phyloP scores from a whole-genome alignment of 1,140 invertebrate genomes.

The Paralvinella palmiformis region DNA sequence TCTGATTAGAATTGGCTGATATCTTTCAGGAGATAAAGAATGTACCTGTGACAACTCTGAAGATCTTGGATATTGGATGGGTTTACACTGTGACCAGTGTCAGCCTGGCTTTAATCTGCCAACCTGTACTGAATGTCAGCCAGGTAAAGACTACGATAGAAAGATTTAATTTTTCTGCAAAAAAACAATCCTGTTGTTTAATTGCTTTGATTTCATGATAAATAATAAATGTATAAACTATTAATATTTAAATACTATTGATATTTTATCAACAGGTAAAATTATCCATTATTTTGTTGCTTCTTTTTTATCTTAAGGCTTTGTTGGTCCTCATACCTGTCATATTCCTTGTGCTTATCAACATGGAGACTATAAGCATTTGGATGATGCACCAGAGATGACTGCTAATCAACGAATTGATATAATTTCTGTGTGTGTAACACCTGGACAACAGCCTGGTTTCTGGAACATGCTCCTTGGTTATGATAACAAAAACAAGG shows the following conservation, averaged over 20 bases:
- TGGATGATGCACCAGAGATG: slow-evolving; percentile 21
- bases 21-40: slow-evolving; percentile 29
- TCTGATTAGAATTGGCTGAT: too few species aligned
- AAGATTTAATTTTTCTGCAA: background rate
- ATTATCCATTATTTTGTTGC: too few species aligned
- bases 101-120: slow-evolving; percentile 30
- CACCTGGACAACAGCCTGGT: too few species aligned
- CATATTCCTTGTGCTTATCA: slow-evolving; percentile 28
- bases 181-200: background rate
- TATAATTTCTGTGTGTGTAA: too few species aligned
- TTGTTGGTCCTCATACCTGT: slow-evolving; percentile 34
- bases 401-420: background rate
- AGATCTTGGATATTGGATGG: slow-evolving; percentile 34
- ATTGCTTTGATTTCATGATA: too few species aligned
- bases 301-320: slow-evolving; percentile 29
- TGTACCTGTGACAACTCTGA: slow-evolving; percentile 32
- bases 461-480: slow-evolving; percentile 25
- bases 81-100: slow-evolving; percentile 31
- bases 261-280: too few species aligned
- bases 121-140: slow-evolving; percentile 30
- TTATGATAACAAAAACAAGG: slow-evolving; percentile 30
- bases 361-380: slow-evolving; percentile 30
- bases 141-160: slow-evolving; percentile 23
- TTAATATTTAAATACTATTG: too few species aligned
- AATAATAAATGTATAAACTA: too few species aligned